A percentile compares a stretch with the other conserved stretches of the same genome.
phyloP scores from a whole-genome alignment of 1,140 invertebrate species.

The Euura lappo region DNA sequence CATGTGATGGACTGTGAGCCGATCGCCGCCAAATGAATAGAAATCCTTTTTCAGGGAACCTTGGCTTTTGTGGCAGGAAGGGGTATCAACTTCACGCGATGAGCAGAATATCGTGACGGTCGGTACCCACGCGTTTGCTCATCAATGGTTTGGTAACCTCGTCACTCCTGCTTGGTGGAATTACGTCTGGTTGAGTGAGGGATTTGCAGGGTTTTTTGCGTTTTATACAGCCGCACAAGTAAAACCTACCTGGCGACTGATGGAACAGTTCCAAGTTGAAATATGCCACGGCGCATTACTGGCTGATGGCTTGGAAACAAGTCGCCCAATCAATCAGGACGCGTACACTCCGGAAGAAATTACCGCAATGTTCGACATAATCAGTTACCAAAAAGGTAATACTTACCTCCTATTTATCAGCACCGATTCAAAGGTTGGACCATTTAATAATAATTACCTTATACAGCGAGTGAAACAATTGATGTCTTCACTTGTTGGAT shows the following conservation, averaged over 20 bases:
- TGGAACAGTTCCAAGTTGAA: slow-evolving; percentile 66
- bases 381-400: slow-evolving; percentile 76
- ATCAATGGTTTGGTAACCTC: slow-evolving; percentile 77
- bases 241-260: slow-evolving; percentile 63
- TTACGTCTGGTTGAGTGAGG: slow-evolving; percentile 60
- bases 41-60: not conserved
- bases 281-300: slow-evolving; percentile 70
- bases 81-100: not conserved
- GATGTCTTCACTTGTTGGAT: not conserved
- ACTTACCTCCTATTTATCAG: not conserved
- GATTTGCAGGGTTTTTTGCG: slow-evolving; percentile 58
- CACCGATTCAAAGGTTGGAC: not conserved
- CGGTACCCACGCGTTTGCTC: slow-evolving; percentile 66
- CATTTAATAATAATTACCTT: slow-evolving; percentile 8
- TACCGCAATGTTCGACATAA: slow-evolving; percentile 77
- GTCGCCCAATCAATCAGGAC: slow-evolving; percentile 76
- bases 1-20: not conserved
- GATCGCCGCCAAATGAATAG: no score
- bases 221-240: slow-evolving; percentile 22
- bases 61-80: not conserved
- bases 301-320: slow-evolving; percentile 68
- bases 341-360: slow-evolving; percentile 78
- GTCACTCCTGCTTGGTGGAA: slow-evolving; percentile 66
- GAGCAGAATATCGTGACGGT: not conserved
- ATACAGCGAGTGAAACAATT: no score